Conservation (phyloP, 2,888 invertebrate species). For the Drosophila conformis region DNA sequence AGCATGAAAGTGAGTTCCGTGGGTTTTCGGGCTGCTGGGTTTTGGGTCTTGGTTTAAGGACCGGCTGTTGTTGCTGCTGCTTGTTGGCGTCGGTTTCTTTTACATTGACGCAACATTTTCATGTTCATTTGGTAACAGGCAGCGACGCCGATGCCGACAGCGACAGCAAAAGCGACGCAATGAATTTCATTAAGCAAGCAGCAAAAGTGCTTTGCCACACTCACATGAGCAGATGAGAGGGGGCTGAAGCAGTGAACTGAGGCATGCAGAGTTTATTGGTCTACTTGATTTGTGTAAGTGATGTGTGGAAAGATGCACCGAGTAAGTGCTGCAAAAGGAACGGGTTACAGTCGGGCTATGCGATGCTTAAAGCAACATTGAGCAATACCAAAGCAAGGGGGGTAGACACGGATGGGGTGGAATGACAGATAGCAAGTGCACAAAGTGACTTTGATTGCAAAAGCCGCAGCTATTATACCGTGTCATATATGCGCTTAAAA, state of each 20-base stretch:
- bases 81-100: constrained; percentile 31
- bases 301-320: constrained; percentile 49
- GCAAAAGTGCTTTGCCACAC: constrained; percentile 55
- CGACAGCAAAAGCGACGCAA: constrained; percentile 43
- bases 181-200: constrained; percentile 77
- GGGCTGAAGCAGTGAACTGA: neutral
- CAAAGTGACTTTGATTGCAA: constrained; percentile 71
- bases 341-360: constrained; percentile 8
- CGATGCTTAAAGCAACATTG: neutral
- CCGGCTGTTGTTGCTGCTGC: constrained; percentile 9
- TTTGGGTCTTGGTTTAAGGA: constrained; percentile 8
- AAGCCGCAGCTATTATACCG: constrained; percentile 60
- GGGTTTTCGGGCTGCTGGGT: constrained; percentile 32
- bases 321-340: constrained; percentile 24
- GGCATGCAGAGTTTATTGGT: constrained; percentile 63
- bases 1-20: constrained; percentile 76
- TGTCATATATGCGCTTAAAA: neutral
- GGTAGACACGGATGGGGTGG: neutral
- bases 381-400: neutral
- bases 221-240: constrained; percentile 5
- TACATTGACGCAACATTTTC: constrained; percentile 61
- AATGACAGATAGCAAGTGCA: constrained; percentile 7
- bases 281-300: constrained; percentile 73
- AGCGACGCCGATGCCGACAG: constrained; percentile 22
- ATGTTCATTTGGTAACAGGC: constrained; percentile 72